Conservation (phyloP, 2,113 vertebrate genomes). For the Budorcas taxicolor region DNA sequence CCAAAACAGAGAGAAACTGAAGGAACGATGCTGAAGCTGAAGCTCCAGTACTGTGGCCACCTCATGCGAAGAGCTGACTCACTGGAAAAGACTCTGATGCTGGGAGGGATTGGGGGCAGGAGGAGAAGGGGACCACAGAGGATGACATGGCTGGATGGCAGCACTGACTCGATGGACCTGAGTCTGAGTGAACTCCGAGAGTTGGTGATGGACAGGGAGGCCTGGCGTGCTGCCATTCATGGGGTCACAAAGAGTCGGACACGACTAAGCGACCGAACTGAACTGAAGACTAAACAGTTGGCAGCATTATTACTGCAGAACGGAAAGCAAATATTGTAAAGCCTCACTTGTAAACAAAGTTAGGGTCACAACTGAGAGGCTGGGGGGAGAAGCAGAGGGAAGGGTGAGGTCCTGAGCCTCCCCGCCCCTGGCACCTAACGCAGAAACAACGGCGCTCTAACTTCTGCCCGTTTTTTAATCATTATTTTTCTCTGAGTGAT, state of each 20-base stretch:
- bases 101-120: too few relatives aligned
- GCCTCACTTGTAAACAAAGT: neutral
- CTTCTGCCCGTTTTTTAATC: neutral
- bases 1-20: neutral
- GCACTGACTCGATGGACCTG: rapidly evolving
- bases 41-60: too few relatives aligned
- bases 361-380: neutral
- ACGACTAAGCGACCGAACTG: too few relatives aligned
- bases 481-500: neutral
- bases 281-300: neutral
- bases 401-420: neutral
- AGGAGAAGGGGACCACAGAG: too few relatives aligned
- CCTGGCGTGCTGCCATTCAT: too few relatives aligned
- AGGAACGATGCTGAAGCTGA: too few relatives aligned
- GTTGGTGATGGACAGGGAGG: too few relatives aligned
- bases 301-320: neutral
- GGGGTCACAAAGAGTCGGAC: rapidly evolving
- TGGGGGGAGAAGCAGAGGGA: neutral
- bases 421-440: rapidly evolving
- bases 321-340: neutral
- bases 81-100: too few relatives aligned
- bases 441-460: neutral
- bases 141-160: too few relatives aligned
- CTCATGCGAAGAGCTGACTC: too few relatives aligned
- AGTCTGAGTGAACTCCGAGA: too few relatives aligned